Conservation (phyloP, 2,113 vertebrate species). For the Brienomyrus longianalis region DNA sequence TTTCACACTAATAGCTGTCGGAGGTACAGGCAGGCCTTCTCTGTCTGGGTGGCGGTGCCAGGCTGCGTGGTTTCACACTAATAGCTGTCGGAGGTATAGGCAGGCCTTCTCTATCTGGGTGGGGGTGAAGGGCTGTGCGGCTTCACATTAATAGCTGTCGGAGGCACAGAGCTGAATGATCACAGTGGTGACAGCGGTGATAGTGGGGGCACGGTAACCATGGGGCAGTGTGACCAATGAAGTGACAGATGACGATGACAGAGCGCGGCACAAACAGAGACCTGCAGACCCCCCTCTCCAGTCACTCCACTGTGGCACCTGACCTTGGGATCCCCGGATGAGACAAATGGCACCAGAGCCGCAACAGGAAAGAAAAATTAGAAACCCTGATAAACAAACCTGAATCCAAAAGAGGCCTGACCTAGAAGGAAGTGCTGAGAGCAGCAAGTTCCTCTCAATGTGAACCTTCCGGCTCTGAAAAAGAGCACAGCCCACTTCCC, state of each 20-base stretch:
- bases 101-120: not conserved
- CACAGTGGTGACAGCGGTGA: constrained; percentile 8
- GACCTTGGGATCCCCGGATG: constrained; percentile 32
- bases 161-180: not conserved
- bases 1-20: too few species aligned
- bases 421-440: constrained; percentile 39
- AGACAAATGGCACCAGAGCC: constrained; percentile 27
- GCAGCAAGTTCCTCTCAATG: constrained; percentile 27
- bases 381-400: constrained; percentile 35
- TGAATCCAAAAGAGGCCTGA: constrained; percentile 29
- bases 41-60: too few species aligned
- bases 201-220: not conserved
- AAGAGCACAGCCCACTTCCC: constrained; percentile 13
- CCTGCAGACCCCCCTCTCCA: not conserved
- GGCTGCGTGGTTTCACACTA: too few species aligned
- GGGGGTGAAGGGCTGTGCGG: not conserved
- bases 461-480: constrained; percentile 22
- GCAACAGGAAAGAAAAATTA: constrained; percentile 26
- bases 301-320: not conserved
- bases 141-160: not conserved
- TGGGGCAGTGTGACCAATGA: not conserved
- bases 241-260: constrained; percentile 24
- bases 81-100: too few species aligned
- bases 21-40: too few species aligned
- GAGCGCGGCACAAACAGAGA: not conserved